Conservation (phyloP, 1,140 invertebrate species). For the Agrypnia vestita region DNA sequence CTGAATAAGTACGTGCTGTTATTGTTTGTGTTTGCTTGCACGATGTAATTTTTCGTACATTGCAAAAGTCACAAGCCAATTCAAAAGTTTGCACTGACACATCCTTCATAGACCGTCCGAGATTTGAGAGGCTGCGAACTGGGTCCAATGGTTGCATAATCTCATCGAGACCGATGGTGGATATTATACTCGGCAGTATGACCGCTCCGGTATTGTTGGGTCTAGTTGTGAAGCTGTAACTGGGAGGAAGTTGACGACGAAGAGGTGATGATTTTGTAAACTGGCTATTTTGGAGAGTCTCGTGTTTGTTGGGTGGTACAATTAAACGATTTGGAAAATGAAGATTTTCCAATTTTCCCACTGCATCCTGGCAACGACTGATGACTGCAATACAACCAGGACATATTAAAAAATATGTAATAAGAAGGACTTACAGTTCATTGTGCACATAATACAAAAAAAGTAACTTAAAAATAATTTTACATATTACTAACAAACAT, state of each 20-base stretch:
- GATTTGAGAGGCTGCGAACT: neutral
- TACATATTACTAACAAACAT: no score
- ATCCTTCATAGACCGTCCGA: conserved; percentile 2
- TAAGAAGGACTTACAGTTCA: no score
- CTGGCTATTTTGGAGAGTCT: neutral
- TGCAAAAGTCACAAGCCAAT: conserved; percentile 42
- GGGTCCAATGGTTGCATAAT: neutral
- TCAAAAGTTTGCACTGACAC: conserved; percentile 39
- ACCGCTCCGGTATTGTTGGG: neutral
- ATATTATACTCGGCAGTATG: conserved; percentile 34
- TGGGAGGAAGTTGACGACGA: neutral
- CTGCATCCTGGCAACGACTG: conserved; percentile 49
- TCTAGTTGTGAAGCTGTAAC: conserved; percentile 35
- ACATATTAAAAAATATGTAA: neutral
- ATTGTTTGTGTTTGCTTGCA: conserved; percentile 16
- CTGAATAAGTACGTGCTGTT: neutral
- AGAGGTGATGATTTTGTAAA: conserved; percentile 14
- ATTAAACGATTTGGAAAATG: conserved; percentile 47
- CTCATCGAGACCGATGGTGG: conserved; percentile 16
- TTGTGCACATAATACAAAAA: no score
- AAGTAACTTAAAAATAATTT: no score
- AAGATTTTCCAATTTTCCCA: conserved; percentile 50
- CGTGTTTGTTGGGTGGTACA: neutral
- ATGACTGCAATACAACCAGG: conserved; percentile 54
- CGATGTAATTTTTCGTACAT: conserved; percentile 1